These are phyloP conservation scores for Boulengeromyrus knoepffleri DNA, from an alignment of 2,113 vertebrate genomes.

Conservation along the genomic window DNA sequence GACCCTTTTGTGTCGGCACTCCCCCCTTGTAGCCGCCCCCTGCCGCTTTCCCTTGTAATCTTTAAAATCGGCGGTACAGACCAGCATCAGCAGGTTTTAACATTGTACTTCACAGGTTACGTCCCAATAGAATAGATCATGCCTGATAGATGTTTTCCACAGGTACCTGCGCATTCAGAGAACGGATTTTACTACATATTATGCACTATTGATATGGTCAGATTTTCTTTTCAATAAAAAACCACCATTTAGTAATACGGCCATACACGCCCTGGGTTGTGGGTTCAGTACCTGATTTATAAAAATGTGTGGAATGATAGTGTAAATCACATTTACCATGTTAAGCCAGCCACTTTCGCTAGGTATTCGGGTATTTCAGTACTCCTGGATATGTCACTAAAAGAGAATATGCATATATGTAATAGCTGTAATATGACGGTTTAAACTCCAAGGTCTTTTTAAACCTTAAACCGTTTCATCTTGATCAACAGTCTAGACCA, in stretches of 20 bases:
- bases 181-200: not conserved
- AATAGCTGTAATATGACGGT: not conserved
- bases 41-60: not conserved
- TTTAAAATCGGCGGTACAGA: not conserved
- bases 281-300: not conserved
- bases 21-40: not conserved
- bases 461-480: not conserved
- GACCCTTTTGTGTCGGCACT: not conserved
- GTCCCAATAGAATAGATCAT: not conserved
- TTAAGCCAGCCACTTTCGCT: not conserved
- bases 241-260: not conserved
- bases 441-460: not conserved
- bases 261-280: not conserved
- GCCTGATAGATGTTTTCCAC: not conserved
- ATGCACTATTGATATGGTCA: not conserved
- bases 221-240: not conserved
- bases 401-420: not conserved
- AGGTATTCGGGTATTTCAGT: not conserved
- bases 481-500: not conserved
- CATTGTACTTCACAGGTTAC: not conserved
- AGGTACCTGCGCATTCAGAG: not conserved
- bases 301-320: not conserved
- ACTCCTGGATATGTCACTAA: not conserved
- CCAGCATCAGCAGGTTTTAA: not conserved
- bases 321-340: not conserved